phyloP scores from a whole-genome alignment of 2,797 vertebrate species.

The Xenopus petersii region DNA sequence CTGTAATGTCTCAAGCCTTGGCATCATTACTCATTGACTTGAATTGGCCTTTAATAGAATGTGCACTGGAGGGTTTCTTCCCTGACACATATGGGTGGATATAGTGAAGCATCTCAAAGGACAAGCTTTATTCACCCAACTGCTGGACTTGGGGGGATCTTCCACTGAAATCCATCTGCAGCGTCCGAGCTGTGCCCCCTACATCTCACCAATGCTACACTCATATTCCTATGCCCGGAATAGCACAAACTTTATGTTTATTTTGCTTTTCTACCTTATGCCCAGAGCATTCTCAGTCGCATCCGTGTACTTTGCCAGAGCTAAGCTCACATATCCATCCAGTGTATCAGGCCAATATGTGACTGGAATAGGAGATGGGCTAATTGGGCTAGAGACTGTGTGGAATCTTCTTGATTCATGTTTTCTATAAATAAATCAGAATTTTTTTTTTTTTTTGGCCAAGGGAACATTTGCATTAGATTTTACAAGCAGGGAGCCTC shows the following conservation, averaged over 20 bases:
- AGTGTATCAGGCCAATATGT: constrained; percentile 38
- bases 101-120: neutral
- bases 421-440: constrained; percentile 17
- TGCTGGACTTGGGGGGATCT: constrained; percentile 6
- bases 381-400: constrained; percentile 33
- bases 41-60: neutral
- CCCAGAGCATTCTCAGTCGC: constrained; percentile 8
- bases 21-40: constrained; percentile 1
- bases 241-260: constrained; percentile 25
- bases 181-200: constrained; percentile 3
- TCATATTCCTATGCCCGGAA: neutral
- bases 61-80: neutral
- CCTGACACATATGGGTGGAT: constrained; percentile 5
- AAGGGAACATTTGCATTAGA: neutral
- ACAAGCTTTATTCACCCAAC: constrained; percentile 1
- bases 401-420: constrained; percentile 7
- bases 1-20: neutral
- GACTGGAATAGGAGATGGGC: constrained; percentile 42
- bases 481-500: constrained; percentile 18
- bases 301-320: neutral
- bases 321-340: constrained; percentile 11
- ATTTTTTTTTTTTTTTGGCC: neutral
- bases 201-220: no score
- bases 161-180: constrained; percentile 15
- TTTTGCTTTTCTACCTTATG: constrained; percentile 10